Evolutionary conservation across 2,888 invertebrate species (phyloP).

Genomic region (Caenorhabditis wallacei): DNA sequence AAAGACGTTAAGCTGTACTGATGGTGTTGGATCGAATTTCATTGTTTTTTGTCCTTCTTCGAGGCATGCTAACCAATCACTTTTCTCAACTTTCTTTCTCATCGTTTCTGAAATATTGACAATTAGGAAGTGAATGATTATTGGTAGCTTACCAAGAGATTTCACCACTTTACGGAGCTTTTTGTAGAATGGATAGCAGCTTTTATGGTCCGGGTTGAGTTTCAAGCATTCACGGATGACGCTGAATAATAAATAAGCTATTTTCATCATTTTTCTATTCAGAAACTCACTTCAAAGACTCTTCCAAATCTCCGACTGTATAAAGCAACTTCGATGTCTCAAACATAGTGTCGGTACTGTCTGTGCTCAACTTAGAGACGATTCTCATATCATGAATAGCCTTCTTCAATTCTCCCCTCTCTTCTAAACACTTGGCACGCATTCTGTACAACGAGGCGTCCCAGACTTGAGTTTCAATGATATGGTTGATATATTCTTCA

Average conservation of each 20-base stretch:
- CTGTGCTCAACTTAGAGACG: constrained; percentile 92
- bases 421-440: constrained; percentile 91
- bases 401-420: constrained; percentile 89
- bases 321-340: constrained; percentile 92
- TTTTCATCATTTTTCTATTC: not conserved
- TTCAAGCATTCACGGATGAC: constrained; percentile 97
- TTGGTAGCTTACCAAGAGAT: constrained; percentile 69
- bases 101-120: constrained; percentile 65
- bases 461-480: constrained; percentile 88
- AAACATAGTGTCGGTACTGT: constrained; percentile 92
- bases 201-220: constrained; percentile 96
- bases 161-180: constrained; percentile 93
- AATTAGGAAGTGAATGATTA: too few relatives aligned
- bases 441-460: constrained; percentile 90
- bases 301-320: constrained; percentile 93
- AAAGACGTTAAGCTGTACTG: constrained; percentile 86
- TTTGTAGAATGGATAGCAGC: constrained; percentile 96
- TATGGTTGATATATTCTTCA: constrained; percentile 86
- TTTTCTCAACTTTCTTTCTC: constrained; percentile 55
- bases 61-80: constrained; percentile 87
- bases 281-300: constrained; percentile 89
- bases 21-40: constrained; percentile 88
- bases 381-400: constrained; percentile 68
- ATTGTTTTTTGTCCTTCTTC: constrained; percentile 87
- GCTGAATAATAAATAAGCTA: constrained; percentile 84